A percentile compares a stretch with the other conserved stretches of the same genome.
These are phyloP conservation scores for Tenthredo livida DNA, from an alignment of 2,888 invertebrate genomes.

Conservation along the genomic window DNA sequence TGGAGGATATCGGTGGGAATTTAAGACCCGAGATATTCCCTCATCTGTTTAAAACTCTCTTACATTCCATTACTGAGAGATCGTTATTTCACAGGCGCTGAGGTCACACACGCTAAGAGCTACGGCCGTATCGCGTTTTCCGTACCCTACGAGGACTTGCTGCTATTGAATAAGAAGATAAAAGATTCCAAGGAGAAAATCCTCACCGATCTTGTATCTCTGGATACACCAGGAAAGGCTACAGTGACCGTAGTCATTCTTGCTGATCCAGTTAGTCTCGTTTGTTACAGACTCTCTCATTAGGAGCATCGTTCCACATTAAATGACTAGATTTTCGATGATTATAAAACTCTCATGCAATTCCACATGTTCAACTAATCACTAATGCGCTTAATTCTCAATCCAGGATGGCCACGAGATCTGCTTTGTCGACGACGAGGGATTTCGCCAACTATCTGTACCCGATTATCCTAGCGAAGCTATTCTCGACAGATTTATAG, in stretches of 20 bases:
- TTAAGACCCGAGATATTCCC: background rate
- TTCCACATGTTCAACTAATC: background rate
- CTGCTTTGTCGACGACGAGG: constrained; percentile 98
- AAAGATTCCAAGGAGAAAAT: constrained; percentile 87
- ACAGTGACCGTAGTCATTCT: constrained; percentile 97
- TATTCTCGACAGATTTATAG: constrained; percentile 88
- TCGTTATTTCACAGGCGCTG: background rate
- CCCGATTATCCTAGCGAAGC: constrained; percentile 91
- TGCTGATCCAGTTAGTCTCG: constrained; percentile 89
- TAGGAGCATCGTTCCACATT: constrained; percentile 53
- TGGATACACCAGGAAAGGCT: constrained; percentile 98
- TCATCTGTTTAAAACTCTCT: background rate
- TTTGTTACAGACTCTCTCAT: background rate
- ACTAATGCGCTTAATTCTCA: background rate
- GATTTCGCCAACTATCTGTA: constrained; percentile 92
- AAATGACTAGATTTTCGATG: too few species aligned
- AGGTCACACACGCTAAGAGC: constrained; percentile 90
- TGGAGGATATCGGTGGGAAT: constrained; percentile 85
- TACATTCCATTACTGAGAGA: background rate
- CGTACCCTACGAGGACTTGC: constrained; percentile 88
- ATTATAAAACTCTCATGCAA: constrained; percentile 55
- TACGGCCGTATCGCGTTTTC: constrained; percentile 98
- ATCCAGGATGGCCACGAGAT: constrained; percentile 96
- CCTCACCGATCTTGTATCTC: constrained; percentile 92
- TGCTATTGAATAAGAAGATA: constrained; percentile 87